Evolutionary conservation across 2,113 vertebrate genomes (phyloP).

Genomic region (Oreochromis niloticus): DNA sequence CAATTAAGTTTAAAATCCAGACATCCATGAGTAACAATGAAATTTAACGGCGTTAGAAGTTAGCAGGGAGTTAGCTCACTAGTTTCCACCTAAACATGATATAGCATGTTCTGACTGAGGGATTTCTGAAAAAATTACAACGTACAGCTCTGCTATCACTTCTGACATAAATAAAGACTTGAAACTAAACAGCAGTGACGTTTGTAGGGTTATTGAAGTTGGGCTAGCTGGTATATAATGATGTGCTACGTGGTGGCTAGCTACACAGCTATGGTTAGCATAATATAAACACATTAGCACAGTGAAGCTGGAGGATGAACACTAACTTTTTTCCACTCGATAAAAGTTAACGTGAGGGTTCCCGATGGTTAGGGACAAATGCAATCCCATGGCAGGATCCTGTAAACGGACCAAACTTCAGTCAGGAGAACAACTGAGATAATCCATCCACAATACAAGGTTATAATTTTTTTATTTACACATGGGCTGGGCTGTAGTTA

Average conservation of each 20-base stretch:
- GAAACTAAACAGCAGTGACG: too few relatives aligned
- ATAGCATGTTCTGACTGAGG: rapidly evolving
- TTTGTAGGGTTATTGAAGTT: too few relatives aligned
- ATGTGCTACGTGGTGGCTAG: too few relatives aligned
- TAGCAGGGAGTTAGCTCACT: neutral
- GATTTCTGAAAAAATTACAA: neutral
- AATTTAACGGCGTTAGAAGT: neutral
- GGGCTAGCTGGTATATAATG: too few relatives aligned
- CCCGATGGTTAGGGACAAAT: too few relatives aligned
- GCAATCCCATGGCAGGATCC: too few relatives aligned
- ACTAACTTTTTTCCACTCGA: too few relatives aligned
- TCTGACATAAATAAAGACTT: neutral
- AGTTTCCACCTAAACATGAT: neutral
- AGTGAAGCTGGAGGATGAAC: too few relatives aligned
- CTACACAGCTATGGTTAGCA: too few relatives aligned
- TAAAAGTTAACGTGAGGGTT: too few relatives aligned
- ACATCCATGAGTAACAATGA: neutral
- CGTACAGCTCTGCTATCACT: neutral
- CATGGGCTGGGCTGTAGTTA: neutral
- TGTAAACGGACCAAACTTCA: too few relatives aligned
- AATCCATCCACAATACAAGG: neutral
- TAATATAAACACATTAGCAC: too few relatives aligned
- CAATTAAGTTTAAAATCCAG: neutral
- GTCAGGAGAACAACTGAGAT: neutral
- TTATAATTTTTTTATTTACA: neutral